Evolutionary conservation across 2,113 vertebrate genomes (phyloP), one percentile per base, ranked within the genome.

Genomic region (Phrynocephalus versicolor): DNA sequence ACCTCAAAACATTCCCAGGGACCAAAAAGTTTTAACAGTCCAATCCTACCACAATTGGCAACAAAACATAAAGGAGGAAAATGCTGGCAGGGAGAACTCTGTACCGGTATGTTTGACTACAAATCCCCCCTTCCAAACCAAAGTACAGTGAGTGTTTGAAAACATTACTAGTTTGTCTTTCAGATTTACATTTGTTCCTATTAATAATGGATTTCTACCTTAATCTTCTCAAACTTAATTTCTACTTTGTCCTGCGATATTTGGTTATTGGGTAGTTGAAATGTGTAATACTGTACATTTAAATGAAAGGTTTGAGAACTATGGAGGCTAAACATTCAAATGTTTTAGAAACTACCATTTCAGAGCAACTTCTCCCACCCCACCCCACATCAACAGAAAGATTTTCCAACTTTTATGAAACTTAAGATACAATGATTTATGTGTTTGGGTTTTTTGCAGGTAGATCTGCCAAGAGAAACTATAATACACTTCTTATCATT

Each of bases 391-490:
- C 39, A 60, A 78, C 58, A 7, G 10, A 60, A 79, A 7, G 1
- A 3, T 35, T 80, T 27, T 30, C 77, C 51, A 74, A 25, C 35
- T 45, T 83, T 57, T 37, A 5, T 5, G 18, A 35, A 37, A 18
- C 13, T 74, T 74, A 37, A 51, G 30, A 21, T 37, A 25, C 18
- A 8, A 71, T 79, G 39, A n/a, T 15, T 71, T 71, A 57, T n/a
- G 35, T 12, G 58, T 81, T 58, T 41, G 45, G 55, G 18, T 76
- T 6, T 93, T 85, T 91, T 95, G 90, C 94, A 99, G 99, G 98
- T 99, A 88, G 98, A 99, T 95, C 94, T 99, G 84, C 96, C 97
- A 88, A 99, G 98, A 97, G 98, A 99, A 97, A 97, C 97, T 0
- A 93, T 99, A 94, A 94, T 98, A 95, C 97, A 97, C 94, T 98